A percentile compares a stretch with the other conserved stretches of the same genome.
Evolutionary conservation across 2,113 vertebrate species (phyloP).

Genomic region (Athene noctua): DNA sequence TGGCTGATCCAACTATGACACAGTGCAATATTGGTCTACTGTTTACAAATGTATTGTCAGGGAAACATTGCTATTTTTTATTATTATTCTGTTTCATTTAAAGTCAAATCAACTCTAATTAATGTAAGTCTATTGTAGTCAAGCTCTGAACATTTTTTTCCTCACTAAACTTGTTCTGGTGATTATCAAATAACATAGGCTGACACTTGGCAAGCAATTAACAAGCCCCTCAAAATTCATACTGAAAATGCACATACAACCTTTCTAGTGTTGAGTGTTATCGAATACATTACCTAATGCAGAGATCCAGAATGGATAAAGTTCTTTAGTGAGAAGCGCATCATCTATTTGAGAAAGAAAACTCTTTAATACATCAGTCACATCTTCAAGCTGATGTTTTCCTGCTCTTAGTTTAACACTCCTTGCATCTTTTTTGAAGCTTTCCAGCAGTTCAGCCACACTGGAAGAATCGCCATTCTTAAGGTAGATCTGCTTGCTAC

Average conservation of each 20-base stretch:
- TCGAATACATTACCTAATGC: conserved; percentile 79
- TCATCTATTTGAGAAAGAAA: conserved; percentile 89
- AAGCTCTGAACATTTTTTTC: not conserved
- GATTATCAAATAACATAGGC: not conserved
- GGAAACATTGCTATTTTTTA: not conserved
- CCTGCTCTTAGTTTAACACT: conserved; percentile 89
- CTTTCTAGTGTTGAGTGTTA: not conserved
- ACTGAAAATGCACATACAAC: not conserved
- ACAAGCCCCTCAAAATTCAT: not conserved
- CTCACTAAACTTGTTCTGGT: not conserved
- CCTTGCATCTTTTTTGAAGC: conserved; percentile 88
- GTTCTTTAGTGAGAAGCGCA: conserved; percentile 91
- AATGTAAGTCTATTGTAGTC: not conserved
- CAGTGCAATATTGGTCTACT: not conserved
- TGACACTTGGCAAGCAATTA: not conserved
- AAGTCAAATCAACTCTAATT: not conserved
- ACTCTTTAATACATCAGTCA: conserved; percentile 86
- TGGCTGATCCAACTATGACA: not conserved
- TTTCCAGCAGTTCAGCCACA: conserved; percentile 81
- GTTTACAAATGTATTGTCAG: not conserved
- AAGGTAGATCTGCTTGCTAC: conserved; percentile 87
- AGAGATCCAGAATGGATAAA: conserved; percentile 96
- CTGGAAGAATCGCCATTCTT: conserved; percentile 78
- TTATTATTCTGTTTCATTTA: not conserved
- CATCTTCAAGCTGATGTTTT: conserved; percentile 88